Conservation (phyloP, 2,113 vertebrate species). For the Ceyx cyanopectus region DNA sequence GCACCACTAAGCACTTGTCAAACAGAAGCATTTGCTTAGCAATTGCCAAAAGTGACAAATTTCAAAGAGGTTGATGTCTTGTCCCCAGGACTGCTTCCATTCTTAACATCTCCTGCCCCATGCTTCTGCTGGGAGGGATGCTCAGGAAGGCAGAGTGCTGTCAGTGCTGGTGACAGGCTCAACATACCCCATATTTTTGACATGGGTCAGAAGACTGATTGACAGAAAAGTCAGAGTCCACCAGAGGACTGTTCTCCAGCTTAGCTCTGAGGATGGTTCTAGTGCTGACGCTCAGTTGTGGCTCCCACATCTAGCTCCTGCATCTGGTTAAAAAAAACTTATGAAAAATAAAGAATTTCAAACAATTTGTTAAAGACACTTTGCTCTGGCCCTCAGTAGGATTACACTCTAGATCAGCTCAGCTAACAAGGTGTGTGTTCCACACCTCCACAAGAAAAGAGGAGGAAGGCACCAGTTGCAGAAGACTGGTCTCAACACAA, state of each 20-base stretch:
- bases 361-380: rapidly evolving
- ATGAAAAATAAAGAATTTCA: neutral
- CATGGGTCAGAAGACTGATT: rapidly evolving
- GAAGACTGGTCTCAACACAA: neutral
- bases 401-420: neutral
- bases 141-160: neutral
- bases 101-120: neutral
- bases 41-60: rapidly evolving
- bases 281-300: rapidly evolving
- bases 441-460: neutral
- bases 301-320: neutral
- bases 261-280: neutral
- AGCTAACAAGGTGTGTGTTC: rapidly evolving
- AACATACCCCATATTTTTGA: rapidly evolving
- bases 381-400: rapidly evolving
- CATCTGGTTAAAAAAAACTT: neutral
- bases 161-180: neutral
- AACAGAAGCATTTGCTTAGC: rapidly evolving
- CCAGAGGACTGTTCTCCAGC: neutral
- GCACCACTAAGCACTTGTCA: rapidly evolving
- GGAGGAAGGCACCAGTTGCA: neutral
- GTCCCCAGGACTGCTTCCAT: neutral
- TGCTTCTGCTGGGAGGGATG: neutral
- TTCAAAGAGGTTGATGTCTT: neutral
- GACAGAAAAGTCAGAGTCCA: neutral